Conservation (phyloP, 2,888 invertebrate genomes). For the Leptinotarsa tumamoca region DNA sequence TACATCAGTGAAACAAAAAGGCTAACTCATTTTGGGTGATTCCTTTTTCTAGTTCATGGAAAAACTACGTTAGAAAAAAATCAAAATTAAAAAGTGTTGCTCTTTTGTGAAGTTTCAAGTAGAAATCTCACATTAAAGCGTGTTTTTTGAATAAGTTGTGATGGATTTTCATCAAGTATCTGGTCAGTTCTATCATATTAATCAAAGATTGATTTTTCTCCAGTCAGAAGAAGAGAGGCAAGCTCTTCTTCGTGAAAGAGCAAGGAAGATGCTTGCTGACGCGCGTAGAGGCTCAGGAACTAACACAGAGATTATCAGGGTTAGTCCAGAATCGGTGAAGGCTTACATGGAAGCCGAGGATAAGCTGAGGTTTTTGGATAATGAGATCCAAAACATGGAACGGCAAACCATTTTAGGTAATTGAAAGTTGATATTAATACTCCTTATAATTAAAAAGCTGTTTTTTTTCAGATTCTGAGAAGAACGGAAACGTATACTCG, state of each 20-base stretch:
- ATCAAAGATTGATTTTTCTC: slow-evolving; percentile 1
- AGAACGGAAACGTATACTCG: slow-evolving; percentile 69
- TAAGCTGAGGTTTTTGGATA: slow-evolving; percentile 50
- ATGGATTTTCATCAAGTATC: too few relatives aligned
- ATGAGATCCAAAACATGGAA: slow-evolving; percentile 46
- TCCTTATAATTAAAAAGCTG: not conserved
- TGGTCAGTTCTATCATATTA: not conserved
- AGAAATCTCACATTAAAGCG: too few relatives aligned
- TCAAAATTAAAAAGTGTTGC: too few relatives aligned
- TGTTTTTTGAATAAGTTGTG: too few relatives aligned
- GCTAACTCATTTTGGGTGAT: too few relatives aligned
- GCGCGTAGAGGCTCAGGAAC: slow-evolving; percentile 75
- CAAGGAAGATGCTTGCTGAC: slow-evolving; percentile 89
- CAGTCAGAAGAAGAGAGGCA: slow-evolving; percentile 87
- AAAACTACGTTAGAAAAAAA: too few relatives aligned
- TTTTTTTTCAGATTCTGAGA: slow-evolving; percentile 55
- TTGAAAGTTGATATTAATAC: not conserved
- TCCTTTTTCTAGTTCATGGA: too few relatives aligned
- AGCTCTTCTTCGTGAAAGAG: slow-evolving; percentile 86
- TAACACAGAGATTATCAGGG: slow-evolving; percentile 63
- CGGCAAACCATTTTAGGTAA: slow-evolving; percentile 57
- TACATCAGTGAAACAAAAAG: too few relatives aligned
- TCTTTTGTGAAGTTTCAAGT: too few relatives aligned
- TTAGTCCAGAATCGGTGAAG: slow-evolving; percentile 60
- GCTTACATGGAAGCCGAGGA: slow-evolving; percentile 57